Conservation (phyloP, 1,140 invertebrate genomes). For the Ceratosolen fusciceps region DNA sequence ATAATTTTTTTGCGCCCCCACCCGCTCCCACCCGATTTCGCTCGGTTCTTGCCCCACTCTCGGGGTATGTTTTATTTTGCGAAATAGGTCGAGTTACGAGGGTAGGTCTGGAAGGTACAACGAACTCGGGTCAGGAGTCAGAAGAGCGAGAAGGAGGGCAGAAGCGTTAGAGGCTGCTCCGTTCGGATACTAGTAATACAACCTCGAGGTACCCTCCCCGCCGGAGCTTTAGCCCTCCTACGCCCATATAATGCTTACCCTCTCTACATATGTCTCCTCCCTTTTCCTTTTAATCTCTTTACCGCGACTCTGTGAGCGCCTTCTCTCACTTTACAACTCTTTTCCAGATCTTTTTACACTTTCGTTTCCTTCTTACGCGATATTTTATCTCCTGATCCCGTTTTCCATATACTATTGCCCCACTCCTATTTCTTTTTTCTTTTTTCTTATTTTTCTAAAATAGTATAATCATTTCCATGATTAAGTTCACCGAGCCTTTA, state of each 20-base stretch:
- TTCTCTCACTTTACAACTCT: not conserved
- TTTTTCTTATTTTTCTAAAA: not conserved
- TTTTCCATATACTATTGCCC: not conserved
- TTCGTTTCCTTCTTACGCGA: not conserved
- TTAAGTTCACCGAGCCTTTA: not conserved
- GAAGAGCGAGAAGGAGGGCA: not conserved
- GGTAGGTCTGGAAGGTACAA: constrained; percentile 57
- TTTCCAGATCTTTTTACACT: not conserved
- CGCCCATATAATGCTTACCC: not conserved
- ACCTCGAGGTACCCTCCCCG: constrained; percentile 27
- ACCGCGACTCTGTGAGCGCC: not conserved
- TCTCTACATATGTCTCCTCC: not conserved
- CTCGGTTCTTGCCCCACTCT: not conserved
- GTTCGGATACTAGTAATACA: constrained; percentile 52
- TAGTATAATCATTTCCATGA: not conserved
- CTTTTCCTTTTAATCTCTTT: not conserved
- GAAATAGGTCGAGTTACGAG: constrained; percentile 56
- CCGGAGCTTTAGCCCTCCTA: constrained; percentile 7
- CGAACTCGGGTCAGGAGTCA: constrained; percentile 60
- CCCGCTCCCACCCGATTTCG: too few species aligned
- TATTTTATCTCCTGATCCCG: not conserved
- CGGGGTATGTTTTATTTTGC: constrained; percentile 51
- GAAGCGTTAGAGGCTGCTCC: constrained; percentile 28
- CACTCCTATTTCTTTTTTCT: not conserved
- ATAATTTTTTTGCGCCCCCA: constrained; percentile 38